Conservation (phyloP, 1,140 invertebrate genomes). For the Onthophagus taurus region DNA sequence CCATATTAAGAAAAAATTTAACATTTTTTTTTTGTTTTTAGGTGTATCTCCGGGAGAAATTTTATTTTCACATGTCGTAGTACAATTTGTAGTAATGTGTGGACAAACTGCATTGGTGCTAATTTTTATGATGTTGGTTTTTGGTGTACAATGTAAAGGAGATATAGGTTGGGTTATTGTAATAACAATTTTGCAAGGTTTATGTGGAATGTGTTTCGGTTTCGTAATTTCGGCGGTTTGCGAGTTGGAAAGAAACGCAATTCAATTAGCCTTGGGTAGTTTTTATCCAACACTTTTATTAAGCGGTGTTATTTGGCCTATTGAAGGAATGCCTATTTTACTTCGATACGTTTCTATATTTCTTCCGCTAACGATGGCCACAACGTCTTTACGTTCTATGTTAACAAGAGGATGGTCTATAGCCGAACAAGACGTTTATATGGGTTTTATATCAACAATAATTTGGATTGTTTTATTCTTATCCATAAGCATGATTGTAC, state of each 20-base stretch:
- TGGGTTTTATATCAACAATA: slow-evolving; percentile 79
- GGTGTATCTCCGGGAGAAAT: slow-evolving; percentile 85
- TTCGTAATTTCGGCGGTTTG: slow-evolving; percentile 90
- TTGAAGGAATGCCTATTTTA: slow-evolving; percentile 78
- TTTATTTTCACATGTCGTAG: slow-evolving; percentile 83
- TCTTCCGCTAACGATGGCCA: slow-evolving; percentile 84
- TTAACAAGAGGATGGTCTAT: slow-evolving; percentile 84
- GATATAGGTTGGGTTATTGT: slow-evolving; percentile 75
- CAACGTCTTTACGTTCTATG: slow-evolving; percentile 79
- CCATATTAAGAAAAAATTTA: neutral
- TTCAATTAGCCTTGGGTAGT: slow-evolving; percentile 85
- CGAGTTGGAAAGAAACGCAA: slow-evolving; percentile 87
- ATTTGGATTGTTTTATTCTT: slow-evolving; percentile 83
- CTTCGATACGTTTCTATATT: slow-evolving; percentile 73
- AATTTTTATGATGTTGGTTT: slow-evolving; percentile 83
- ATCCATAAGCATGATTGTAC: slow-evolving; percentile 66
- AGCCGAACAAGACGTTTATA: slow-evolving; percentile 71
- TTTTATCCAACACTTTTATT: slow-evolving; percentile 90
- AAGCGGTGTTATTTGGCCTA: slow-evolving; percentile 84
- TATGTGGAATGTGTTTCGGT: slow-evolving; percentile 91
- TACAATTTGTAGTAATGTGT: slow-evolving; percentile 88
- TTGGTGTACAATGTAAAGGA: slow-evolving; percentile 77
- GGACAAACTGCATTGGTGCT: slow-evolving; percentile 82
- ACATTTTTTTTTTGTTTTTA: slow-evolving; percentile 24
- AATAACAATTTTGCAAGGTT: slow-evolving; percentile 74